Evolutionary conservation across 1,140 invertebrate genomes (phyloP).

Genomic region (honey bee (Apis mellifera)): DNA sequence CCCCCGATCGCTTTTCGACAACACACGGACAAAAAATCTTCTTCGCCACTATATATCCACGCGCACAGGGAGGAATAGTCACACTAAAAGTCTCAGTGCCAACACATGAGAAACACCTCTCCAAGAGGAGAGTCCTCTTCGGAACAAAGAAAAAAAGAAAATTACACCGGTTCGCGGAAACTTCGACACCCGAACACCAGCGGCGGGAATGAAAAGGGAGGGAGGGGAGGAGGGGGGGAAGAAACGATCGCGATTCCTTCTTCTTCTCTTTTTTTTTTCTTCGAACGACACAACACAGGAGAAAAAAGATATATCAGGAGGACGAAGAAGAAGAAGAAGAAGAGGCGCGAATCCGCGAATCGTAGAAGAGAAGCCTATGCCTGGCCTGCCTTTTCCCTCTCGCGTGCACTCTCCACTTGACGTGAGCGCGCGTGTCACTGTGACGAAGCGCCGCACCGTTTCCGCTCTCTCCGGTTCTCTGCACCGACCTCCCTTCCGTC

Average conservation of each 20-base stretch:
- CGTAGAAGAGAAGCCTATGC: constrained; percentile 30
- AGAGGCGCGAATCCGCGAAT: constrained; percentile 25
- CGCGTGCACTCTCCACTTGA: constrained; percentile 76
- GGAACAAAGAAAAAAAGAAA: too few relatives aligned
- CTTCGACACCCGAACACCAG: too few relatives aligned
- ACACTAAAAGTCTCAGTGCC: background rate
- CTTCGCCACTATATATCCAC: background rate
- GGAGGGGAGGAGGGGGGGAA: too few relatives aligned
- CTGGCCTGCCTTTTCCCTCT: constrained; percentile 3
- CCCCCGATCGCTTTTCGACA: too few relatives aligned
- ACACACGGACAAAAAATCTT: too few relatives aligned
- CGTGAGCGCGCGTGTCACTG: constrained; percentile 81
- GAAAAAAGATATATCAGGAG: background rate
- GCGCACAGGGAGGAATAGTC: too few relatives aligned
- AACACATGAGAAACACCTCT: too few relatives aligned
- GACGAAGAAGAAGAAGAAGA: background rate
- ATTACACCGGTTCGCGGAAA: too few relatives aligned
- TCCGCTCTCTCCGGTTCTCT: constrained; percentile 75
- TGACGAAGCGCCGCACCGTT: constrained; percentile 77
- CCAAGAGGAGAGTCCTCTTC: too few relatives aligned
- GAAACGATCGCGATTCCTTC: background rate
- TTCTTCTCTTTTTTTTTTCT: too few relatives aligned
- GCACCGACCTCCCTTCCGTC: constrained; percentile 25
- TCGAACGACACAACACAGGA: too few relatives aligned
- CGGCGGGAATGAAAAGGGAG: too few relatives aligned